Conservation (phyloP, 1,140 invertebrate species). For the Meloidogyne floridensis region DNA sequence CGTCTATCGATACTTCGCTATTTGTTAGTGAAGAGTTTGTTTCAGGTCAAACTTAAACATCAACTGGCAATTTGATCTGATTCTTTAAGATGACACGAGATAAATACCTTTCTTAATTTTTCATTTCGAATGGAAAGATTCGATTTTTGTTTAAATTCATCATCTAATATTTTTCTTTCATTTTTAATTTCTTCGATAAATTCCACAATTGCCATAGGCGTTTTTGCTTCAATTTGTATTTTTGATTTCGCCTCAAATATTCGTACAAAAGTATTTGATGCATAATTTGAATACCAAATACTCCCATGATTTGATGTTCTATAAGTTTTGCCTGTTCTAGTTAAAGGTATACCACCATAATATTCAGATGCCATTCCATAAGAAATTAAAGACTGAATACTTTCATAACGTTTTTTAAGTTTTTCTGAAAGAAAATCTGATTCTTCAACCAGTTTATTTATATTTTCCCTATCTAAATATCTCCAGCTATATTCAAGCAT, state of each 20-base stretch:
- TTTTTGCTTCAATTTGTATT: slow-evolving; percentile 9
- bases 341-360: background rate
- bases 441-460: background rate
- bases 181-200: slow-evolving; percentile 1
- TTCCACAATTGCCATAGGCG: slow-evolving; percentile 12
- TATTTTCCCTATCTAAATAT: background rate
- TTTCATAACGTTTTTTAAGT: background rate
- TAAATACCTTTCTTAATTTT: too few species aligned
- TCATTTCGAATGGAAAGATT: too few species aligned
- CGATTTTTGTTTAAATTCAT: background rate
- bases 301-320: too few species aligned
- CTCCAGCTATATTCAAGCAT: background rate
- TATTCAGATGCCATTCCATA: too few species aligned
- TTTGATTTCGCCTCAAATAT: slow-evolving; percentile 16
- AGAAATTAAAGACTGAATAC: background rate
- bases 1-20: too few species aligned
- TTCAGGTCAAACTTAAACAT: too few species aligned
- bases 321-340: too few species aligned
- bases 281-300: too few species aligned
- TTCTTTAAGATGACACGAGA: too few species aligned
- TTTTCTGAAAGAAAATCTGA: background rate
- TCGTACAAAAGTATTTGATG: background rate
- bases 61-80: too few species aligned
- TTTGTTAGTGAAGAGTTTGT: too few species aligned
- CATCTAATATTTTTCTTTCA: background rate